Evolutionary conservation across 2,113 vertebrate genomes (phyloP).

Genomic region (Odocoileus hemionus): DNA sequence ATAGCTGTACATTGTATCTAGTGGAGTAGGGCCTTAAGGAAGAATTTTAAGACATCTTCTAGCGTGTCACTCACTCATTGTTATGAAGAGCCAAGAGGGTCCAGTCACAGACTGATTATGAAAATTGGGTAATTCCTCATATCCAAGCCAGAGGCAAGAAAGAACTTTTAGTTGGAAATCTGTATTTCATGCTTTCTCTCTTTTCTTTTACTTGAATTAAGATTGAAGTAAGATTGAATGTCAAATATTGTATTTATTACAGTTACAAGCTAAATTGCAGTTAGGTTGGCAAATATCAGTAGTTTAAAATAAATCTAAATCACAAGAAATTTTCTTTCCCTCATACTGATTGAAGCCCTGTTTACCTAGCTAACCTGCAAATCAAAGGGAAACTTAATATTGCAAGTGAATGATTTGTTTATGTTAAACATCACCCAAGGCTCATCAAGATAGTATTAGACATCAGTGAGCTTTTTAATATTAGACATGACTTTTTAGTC

Average conservation of each 20-base stretch:
- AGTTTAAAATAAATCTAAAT: conserved; percentile 1
- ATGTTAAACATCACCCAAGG: not conserved
- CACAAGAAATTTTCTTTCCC: not conserved
- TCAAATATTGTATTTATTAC: not conserved
- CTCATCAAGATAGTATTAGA: not conserved
- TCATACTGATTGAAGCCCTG: not conserved
- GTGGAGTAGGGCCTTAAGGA: not conserved
- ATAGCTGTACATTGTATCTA: not conserved
- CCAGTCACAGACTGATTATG: not conserved
- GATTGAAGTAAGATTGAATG: not conserved
- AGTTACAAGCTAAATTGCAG: not conserved
- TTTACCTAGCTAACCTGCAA: not conserved
- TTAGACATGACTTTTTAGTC: not conserved
- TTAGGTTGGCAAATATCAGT: not conserved
- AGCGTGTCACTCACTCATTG: not conserved
- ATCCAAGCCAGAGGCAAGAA: not conserved
- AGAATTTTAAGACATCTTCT: not conserved
- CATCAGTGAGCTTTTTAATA: not conserved
- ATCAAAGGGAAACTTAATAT: not conserved
- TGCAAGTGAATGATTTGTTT: not conserved
- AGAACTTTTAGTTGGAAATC: not conserved
- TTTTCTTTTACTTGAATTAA: not conserved
- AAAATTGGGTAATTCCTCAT: not conserved
- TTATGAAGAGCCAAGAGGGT: not conserved
- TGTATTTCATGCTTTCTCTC: not conserved